Conservation (phyloP, 2,797 vertebrate species). For the Falco peregrinus region DNA sequence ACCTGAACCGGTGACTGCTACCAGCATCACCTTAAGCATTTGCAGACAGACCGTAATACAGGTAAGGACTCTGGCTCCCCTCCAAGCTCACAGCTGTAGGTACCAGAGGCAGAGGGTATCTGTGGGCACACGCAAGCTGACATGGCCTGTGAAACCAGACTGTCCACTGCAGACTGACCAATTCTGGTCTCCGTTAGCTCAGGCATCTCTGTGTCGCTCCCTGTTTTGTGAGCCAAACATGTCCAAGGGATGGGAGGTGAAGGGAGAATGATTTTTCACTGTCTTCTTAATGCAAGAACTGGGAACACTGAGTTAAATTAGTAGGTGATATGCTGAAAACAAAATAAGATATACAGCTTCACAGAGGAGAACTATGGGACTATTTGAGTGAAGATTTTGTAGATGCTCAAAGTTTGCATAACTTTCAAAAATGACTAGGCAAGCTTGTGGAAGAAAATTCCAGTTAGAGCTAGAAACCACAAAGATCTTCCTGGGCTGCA, state of each 20-base stretch:
- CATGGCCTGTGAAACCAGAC: not conserved
- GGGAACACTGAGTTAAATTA: conserved; percentile 17
- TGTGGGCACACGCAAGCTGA: not conserved
- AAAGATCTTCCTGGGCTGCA: not conserved
- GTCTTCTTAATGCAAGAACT: conserved; percentile 48
- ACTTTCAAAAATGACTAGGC: conserved; percentile 8
- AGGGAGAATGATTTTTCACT: conserved; percentile 55
- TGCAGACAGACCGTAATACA: not conserved
- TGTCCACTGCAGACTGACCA: not conserved
- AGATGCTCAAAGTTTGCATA: conserved; percentile 5
- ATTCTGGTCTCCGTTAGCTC: not conserved
- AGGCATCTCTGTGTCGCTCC: not conserved
- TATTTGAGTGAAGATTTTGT: not conserved
- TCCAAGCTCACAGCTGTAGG: not conserved
- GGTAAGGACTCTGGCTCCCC: not conserved
- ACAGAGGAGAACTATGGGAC: not conserved
- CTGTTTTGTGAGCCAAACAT: conserved; percentile 51
- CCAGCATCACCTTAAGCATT: not conserved
- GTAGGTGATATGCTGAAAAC: conserved; percentile 38
- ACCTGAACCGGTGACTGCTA: not conserved
- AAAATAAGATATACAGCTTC: conserved; percentile 15
- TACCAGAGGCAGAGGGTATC: not conserved
- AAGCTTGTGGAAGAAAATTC: conserved; percentile 5
- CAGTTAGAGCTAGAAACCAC: not conserved
- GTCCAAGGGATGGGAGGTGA: conserved; percentile 42